phyloP scores from a whole-genome alignment of 2,888 invertebrate genomes.

The Morinoia aosen region DNA sequence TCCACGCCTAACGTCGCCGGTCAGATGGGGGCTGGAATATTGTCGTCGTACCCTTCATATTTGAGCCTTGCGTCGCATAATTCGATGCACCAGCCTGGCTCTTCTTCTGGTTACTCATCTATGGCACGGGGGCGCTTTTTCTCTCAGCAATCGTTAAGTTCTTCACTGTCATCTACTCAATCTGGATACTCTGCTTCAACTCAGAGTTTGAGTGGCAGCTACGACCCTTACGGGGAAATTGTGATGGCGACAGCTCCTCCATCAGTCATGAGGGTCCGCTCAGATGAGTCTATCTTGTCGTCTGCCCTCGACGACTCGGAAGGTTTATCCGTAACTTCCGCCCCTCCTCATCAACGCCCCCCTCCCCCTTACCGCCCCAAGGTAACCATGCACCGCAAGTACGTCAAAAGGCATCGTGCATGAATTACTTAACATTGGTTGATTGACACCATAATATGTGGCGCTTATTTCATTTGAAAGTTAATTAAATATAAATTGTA shows the following conservation, averaged over 20 bases:
- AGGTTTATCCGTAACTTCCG: constrained; percentile 56
- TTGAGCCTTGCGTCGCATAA: constrained; percentile 63
- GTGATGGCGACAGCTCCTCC: constrained; percentile 55
- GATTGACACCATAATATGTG: constrained; percentile 23
- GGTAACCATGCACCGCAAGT: constrained; percentile 67
- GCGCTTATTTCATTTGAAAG: neutral
- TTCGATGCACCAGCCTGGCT: constrained; percentile 59
- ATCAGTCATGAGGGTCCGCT: constrained; percentile 66
- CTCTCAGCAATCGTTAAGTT: constrained; percentile 69
- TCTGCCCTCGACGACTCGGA: constrained; percentile 62
- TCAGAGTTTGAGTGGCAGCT: constrained; percentile 69
- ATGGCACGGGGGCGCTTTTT: constrained; percentile 67
- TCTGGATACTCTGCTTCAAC: constrained; percentile 70
- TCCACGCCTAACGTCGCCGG: constrained; percentile 82
- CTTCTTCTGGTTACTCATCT: constrained; percentile 69
- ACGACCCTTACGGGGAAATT: constrained; percentile 68
- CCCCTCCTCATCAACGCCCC: constrained; percentile 60
- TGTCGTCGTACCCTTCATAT: constrained; percentile 63
- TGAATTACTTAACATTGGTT: constrained; percentile 30
- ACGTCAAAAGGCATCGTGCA: constrained; percentile 62
- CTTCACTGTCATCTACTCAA: constrained; percentile 70
- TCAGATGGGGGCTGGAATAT: constrained; percentile 59
- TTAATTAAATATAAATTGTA: neutral
- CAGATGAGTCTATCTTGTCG: constrained; percentile 66
- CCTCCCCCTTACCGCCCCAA: constrained; percentile 68